These are phyloP conservation scores for Thysanoteuthis rhombus DNA, from an alignment of 2,888 invertebrate species.

Conservation along the genomic window DNA sequence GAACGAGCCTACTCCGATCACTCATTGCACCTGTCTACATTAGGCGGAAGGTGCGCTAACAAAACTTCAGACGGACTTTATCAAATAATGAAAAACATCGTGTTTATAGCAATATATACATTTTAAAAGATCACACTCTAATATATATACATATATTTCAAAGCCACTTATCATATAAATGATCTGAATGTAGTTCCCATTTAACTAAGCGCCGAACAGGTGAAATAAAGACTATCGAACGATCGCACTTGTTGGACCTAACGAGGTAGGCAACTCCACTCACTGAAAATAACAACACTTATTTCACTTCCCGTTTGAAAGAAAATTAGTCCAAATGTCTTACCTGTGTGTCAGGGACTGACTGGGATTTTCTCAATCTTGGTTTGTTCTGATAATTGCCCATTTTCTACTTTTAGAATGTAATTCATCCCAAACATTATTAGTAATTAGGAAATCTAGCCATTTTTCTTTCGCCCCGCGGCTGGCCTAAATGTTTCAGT, in stretches of 20 bases:
- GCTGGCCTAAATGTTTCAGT: background rate
- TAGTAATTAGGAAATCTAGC: background rate
- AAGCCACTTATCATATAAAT: background rate
- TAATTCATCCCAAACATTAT: background rate
- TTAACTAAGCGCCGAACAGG: too few relatives aligned
- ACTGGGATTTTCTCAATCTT: conserved; percentile 53
- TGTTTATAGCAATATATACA: too few relatives aligned
- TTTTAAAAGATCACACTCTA: too few relatives aligned
- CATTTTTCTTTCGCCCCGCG: background rate
- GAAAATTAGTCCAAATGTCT: background rate
- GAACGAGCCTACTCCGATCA: too few relatives aligned
- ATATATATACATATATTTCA: background rate
- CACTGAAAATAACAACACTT: background rate
- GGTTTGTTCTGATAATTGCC: conserved; percentile 58
- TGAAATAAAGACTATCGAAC: too few relatives aligned
- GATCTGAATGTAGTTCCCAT: background rate
- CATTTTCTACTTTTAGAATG: conserved; percentile 41
- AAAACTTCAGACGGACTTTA: too few relatives aligned
- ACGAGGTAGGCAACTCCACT: background rate
- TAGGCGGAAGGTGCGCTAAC: too few relatives aligned
- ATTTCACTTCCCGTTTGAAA: background rate
- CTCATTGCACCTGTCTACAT: too few relatives aligned
- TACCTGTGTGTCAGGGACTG: conserved; percentile 61
- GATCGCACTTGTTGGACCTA: too few relatives aligned
- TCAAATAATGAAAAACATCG: too few relatives aligned